Evolutionary conservation across 2,113 vertebrate genomes (phyloP).

Genomic region (Macrotus californicus): DNA sequence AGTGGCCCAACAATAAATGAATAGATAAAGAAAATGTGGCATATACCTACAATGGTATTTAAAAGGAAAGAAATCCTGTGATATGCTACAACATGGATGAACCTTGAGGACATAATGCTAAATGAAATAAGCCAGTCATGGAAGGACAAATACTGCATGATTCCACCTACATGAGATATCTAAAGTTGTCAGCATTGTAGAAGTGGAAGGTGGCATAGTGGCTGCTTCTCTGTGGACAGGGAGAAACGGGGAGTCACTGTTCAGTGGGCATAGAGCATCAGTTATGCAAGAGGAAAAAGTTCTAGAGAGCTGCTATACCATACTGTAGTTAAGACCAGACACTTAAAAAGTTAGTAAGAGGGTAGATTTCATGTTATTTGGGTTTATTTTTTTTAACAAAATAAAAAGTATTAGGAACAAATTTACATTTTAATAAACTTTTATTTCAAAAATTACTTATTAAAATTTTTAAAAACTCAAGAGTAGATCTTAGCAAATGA

Average conservation of each 20-base stretch:
- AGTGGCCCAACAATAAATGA: not conserved
- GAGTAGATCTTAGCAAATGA: not conserved
- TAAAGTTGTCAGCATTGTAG: not conserved
- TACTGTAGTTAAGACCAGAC: not conserved
- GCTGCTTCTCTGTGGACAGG: not conserved
- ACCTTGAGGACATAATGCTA: not conserved
- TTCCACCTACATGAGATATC: not conserved
- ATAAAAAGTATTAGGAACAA: not conserved
- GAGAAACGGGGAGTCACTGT: not conserved
- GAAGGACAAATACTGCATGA: not conserved
- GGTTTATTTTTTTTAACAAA: not conserved
- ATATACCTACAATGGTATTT: not conserved
- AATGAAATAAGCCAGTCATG: not conserved
- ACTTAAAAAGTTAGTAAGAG: not conserved
- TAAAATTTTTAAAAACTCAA: not conserved
- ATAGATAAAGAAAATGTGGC: not conserved
- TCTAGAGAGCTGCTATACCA: not conserved
- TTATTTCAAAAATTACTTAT: not conserved
- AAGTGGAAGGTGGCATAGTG: not conserved
- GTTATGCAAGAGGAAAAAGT: not conserved
- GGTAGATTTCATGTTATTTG: not conserved
- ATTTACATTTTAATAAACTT: not conserved
- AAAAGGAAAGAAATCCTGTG: not conserved
- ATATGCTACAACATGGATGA: not conserved
- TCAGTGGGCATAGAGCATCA: not conserved